Evolutionary conservation across 2,888 invertebrate genomes (phyloP).

Genomic region (Lissocephala sabroskyi): DNA sequence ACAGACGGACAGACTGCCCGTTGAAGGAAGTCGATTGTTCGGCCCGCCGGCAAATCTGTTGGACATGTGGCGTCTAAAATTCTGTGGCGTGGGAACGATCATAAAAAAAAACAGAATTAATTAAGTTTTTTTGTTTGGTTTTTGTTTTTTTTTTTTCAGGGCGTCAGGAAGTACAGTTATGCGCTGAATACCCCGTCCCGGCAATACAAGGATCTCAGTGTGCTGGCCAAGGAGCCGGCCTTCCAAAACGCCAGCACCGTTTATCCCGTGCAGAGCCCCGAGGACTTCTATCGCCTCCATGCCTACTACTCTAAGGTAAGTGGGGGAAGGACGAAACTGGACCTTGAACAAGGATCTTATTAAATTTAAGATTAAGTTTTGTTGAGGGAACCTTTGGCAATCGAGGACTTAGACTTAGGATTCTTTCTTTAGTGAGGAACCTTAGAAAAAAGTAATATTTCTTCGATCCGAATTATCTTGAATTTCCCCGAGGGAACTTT

Average conservation of each 20-base stretch:
- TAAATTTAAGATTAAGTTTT: too few relatives aligned
- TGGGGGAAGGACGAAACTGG: too few relatives aligned
- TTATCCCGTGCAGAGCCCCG: conserved; percentile 77
- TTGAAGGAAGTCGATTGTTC: conserved; percentile 34
- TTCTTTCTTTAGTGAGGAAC: background rate
- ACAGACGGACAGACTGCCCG: too few relatives aligned
- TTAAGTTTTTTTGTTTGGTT: background rate
- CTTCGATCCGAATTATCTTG: too few relatives aligned
- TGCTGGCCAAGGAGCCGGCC: conserved; percentile 68
- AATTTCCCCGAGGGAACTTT: background rate
- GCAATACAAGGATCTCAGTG: conserved; percentile 72
- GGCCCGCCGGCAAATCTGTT: conserved; percentile 6
- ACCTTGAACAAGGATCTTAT: too few relatives aligned
- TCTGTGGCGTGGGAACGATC: conserved; percentile 4
- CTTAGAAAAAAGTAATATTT: background rate
- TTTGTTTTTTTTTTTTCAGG: conserved; percentile 42
- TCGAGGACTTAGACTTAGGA: background rate
- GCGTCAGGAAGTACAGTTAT: conserved; percentile 62
- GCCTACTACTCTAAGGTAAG: conserved; percentile 80
- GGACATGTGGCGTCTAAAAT: conserved; percentile 14
- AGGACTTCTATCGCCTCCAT: conserved; percentile 80
- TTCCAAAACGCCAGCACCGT: conserved; percentile 78
- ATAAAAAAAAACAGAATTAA: conserved; percentile 7
- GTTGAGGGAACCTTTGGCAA: background rate
- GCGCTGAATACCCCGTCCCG: conserved; percentile 56